Evolutionary conservation across 2,797 vertebrate species (phyloP), one percentile per base, ranked within the genome.

Genomic region (Chaunax sp.): DNA sequence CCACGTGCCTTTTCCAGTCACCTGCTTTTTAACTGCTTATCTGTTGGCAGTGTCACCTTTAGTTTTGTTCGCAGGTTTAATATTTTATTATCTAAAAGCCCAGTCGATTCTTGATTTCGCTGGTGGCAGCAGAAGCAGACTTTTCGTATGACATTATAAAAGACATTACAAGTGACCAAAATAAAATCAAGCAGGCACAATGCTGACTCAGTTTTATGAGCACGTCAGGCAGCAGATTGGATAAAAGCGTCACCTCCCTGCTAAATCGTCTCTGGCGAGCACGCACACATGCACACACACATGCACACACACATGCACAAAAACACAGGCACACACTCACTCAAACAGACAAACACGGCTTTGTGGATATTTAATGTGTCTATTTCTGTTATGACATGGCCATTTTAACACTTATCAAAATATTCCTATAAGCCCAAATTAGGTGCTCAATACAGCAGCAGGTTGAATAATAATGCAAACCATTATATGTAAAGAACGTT

Each of bases 181-280:
- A 67, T 19, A 26, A 57, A 68, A 56, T 55, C 33, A 51, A 16
- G 40, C 7, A 23, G 66, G 51, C 23, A 71, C 50, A 64, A 46
- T 77, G 84, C 86, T 87, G 82, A 90, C 81, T 89, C 82, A 72
- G 81, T 49, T 44, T 71, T 79, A 83, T 86, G 62, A 51, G 64
- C 72, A 46, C 65, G 69, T 72, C 46, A 69, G 72, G 57, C 58
- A 49, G 77, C 70, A 82, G 78, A 87, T 72, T 72, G 75, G 80
- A 90, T 85, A 83, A 84, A 89, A 77, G 80, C 72, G 79, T 82
- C 75, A 82, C 65, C 81, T 80, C 75, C 74, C 79, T 83, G 81
- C 74, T 86, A 81, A 87, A 85, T 65, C 75, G 52, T 67, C 67
- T 19, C 59, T 71, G 51, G 75, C 61, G 82, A 63, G 49, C 26